Evolutionary conservation across 2,888 invertebrate genomes (phyloP), one percentile per base, ranked within the genome.

Genomic region (Aspidiotus rigidus): DNA sequence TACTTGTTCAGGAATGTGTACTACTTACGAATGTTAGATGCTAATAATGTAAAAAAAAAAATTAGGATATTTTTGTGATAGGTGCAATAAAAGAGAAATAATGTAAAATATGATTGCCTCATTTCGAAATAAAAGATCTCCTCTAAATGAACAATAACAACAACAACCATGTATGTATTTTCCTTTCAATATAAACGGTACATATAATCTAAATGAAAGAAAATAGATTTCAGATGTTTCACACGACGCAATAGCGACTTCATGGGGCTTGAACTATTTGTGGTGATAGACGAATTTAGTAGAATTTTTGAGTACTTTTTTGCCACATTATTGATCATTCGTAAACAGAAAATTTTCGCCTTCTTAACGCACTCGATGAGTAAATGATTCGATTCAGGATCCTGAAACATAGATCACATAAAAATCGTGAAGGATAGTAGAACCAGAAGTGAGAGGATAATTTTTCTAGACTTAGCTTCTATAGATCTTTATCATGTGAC

Each of bases 301-400:
- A 17, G 44, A 39, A 64, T 39, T 11, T 57, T 53, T 13, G 16
- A 42, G 15, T 67, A 67, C 17, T 60, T 67, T 39, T 49, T 17
- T 39, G 60, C 60, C 15, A 67, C 10, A 49, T 67, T 67, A 53
- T 67, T 67, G 10, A 67, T 67, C 15, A 60, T 53, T 8, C 44
- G 60, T 9, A 67, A 39, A 60, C 67, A 67, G 40, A 60, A 49
- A 59, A 44, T 49, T 60, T 67, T 67, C 16, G 60, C 67, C 7
- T 59, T 42, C 39, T 57, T 59, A 17, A 67, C 49, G 60, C 67
- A 67, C 42, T 57, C 28, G 17, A 53, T 49, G 9, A 60, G 60
- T 40, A 59, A 8, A 6, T 42, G n/a, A 39, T 15, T 39, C 11
- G 41, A 44, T 53, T 60, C n/a, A 39, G 28, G 60, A n/a, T 67